Conservation (phyloP, 2,113 vertebrate genomes). For the Oxyura jamaicensis region DNA sequence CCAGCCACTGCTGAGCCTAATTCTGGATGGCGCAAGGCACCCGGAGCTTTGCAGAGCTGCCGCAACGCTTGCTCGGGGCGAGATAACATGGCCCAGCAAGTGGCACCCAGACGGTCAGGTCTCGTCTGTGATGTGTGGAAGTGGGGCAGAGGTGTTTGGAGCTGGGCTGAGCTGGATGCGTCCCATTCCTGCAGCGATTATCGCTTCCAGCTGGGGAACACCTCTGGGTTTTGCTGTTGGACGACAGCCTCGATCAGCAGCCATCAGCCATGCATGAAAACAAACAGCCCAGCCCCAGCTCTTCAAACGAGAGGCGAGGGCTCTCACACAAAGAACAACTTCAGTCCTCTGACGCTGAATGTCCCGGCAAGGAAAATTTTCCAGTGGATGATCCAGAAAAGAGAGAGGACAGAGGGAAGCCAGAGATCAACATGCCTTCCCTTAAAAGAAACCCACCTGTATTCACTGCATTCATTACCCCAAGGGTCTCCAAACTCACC, state of each 20-base stretch:
- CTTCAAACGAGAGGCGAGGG: not conserved
- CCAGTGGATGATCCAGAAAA: not conserved
- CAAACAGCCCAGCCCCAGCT: slow-evolving; percentile 51
- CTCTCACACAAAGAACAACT: not conserved
- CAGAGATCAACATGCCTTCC: not conserved
- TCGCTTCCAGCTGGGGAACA: not conserved
- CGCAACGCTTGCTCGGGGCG: rapidly evolving
- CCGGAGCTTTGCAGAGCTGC: rapidly evolving
- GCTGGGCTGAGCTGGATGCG: not conserved
- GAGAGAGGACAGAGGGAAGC: rapidly evolving
- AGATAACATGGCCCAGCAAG: not conserved
- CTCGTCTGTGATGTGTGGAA: not conserved
- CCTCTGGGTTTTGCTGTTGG: not conserved
- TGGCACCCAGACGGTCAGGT: not conserved
- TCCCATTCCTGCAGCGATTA: not conserved
- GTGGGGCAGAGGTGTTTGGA: not conserved
- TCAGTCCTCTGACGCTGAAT: not conserved
- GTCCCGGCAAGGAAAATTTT: not conserved
- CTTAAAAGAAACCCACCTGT: not conserved
- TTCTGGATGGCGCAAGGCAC: not conserved
- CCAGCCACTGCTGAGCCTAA: rapidly evolving
- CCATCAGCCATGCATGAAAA: not conserved
- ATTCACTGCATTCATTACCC: not conserved
- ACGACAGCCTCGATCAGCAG: not conserved
- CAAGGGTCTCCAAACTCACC: not conserved